phyloP scores from a whole-genome alignment of 2,797 vertebrate genomes.

The Gymnocypris eckloni region DNA sequence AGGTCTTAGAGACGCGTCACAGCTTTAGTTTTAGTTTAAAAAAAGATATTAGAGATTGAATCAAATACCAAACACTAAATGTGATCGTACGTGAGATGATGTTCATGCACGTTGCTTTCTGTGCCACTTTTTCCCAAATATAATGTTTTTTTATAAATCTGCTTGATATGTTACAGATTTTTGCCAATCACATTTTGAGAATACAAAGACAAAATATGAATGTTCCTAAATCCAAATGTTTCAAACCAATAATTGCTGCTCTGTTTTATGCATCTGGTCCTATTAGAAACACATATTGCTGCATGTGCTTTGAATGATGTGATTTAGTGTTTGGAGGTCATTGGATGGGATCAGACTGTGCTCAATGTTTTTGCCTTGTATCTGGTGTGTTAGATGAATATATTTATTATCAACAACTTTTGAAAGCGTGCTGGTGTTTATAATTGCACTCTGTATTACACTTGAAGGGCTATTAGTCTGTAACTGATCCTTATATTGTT shows the following conservation, averaged over 20 bases:
- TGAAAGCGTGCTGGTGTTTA: background rate
- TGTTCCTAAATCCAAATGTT: background rate
- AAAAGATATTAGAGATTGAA: background rate
- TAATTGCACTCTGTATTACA: background rate
- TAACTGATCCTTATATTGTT: background rate
- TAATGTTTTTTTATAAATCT: background rate
- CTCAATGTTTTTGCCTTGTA: background rate
- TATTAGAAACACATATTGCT: background rate
- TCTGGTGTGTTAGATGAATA: constrained; percentile 13
- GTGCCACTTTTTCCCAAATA: too few species aligned
- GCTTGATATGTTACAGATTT: background rate
- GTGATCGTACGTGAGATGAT: background rate
- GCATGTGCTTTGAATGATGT: background rate
- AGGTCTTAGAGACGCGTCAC: background rate
- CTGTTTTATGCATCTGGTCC: background rate
- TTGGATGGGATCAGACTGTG: background rate
- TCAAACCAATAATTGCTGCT: background rate
- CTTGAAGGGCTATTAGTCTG: background rate
- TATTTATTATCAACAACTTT: background rate
- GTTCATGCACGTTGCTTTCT: background rate
- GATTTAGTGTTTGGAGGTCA: background rate
- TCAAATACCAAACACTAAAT: constrained; percentile 12
- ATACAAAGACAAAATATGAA: background rate
- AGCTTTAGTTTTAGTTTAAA: constrained; percentile 6
- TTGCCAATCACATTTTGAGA: background rate